Evolutionary conservation across 2,888 invertebrate genomes (phyloP).

Genomic region (Yponomeuta evonymella): DNA sequence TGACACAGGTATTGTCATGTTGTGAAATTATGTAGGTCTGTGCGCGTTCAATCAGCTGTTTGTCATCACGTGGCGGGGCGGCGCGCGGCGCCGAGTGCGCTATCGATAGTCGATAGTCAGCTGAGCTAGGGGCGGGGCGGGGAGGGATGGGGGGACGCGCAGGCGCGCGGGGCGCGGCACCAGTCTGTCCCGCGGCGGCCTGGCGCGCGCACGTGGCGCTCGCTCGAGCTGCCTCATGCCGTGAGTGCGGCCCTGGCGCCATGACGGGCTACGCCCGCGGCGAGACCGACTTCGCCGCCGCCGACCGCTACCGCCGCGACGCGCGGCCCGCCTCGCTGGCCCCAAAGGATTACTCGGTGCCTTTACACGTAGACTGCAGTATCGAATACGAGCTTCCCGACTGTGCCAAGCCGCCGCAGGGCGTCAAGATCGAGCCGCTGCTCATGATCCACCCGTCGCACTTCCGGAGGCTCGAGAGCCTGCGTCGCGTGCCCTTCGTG

Average conservation of each 20-base stretch:
- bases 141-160: constrained; percentile 28
- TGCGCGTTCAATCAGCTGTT: constrained; percentile 9
- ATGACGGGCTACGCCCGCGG: constrained; percentile 73
- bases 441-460: constrained; percentile 94
- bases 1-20: too few species aligned
- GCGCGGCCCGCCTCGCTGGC: constrained; percentile 68
- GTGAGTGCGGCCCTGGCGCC: constrained; percentile 68
- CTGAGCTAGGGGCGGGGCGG: constrained; percentile 19
- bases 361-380: constrained; percentile 92
- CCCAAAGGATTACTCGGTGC: constrained; percentile 89
- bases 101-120: constrained; percentile 15
- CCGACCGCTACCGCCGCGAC: constrained; percentile 65
- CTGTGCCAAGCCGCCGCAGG: constrained; percentile 90
- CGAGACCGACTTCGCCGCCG: constrained; percentile 68
- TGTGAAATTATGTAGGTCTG: too few species aligned
- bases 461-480: constrained; percentile 90
- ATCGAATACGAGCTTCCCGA: constrained; percentile 94
- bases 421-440: constrained; percentile 87
- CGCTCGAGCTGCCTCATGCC: constrained; percentile 64
- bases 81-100: constrained; percentile 6
- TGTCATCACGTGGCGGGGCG: not conserved
- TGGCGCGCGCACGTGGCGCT: constrained; percentile 54
- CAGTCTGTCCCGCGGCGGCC: constrained; percentile 49
- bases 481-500: constrained; percentile 87
- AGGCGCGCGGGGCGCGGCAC: constrained; percentile 21